Evolutionary conservation across 2,113 vertebrate genomes (phyloP), one percentile per base, ranked within the genome.

Genomic region (Megaceryle torquata): DNA sequence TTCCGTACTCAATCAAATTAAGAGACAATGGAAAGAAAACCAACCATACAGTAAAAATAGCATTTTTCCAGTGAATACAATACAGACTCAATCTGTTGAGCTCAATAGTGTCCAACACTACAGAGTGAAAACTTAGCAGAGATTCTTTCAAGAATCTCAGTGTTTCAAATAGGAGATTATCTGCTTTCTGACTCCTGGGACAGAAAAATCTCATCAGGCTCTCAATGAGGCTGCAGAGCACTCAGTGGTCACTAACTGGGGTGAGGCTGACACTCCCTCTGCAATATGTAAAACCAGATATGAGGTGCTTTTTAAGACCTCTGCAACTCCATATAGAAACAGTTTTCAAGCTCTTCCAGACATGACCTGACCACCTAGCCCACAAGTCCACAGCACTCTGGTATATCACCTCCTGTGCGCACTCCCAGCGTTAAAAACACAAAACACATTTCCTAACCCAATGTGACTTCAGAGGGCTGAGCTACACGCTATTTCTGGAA

Each of bases 401-500:
- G 20, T 21, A 5, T 19, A 67, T 75, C 82, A 83, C 15, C 72
- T 51, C 46, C 61, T 69, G 8, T 17, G 70, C 56, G 44, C 39
- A 43, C 25, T 75, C 43, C 21, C 60, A 57, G 57, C 37, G 33
- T 24, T 79, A 72, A 70, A 81, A 33, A 75, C 75, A 87, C 64
- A 82, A 74, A 74, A 54, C 54, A 57, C 43, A 88, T 54, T 80
- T 75, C 86, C 92, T 96, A 96, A 96, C 70, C 74, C 67, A 91
- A 68, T 83, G 78, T 83, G 94, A 95, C 89, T 96, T 60, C 78
- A 64, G 78, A 64, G 1, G 91, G 74, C 88, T 5, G 1, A 91
- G 76, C 63, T 86, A 57, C 5, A 1, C 0, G 33, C 89, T 97
- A 96, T 95, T 97, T 96, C 81, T 81, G 87, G 96, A 97, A 96